Evolutionary conservation across 2,113 vertebrate species (phyloP).

Genomic region (Rhinolophus ferrumequinum): DNA sequence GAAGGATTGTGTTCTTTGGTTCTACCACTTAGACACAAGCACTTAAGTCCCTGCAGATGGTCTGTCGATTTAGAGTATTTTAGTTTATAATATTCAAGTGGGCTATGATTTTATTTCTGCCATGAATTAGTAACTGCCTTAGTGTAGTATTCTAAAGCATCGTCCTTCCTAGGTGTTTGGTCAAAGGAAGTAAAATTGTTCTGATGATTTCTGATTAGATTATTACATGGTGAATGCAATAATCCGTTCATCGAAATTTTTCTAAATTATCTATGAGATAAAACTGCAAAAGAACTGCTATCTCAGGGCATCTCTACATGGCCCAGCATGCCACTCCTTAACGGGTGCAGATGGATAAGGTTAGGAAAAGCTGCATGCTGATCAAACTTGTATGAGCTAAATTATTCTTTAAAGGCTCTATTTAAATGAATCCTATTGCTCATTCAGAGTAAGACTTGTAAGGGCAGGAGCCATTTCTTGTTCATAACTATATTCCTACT

Average conservation of each 20-base stretch:
- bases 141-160: constrained; percentile 42
- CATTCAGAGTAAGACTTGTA: constrained; percentile 37
- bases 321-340: background rate
- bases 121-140: constrained; percentile 28
- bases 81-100: constrained; percentile 4
- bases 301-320: background rate
- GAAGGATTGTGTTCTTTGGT: background rate
- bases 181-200: constrained; percentile 49
- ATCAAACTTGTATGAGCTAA: constrained; percentile 16
- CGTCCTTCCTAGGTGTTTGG: constrained; percentile 13
- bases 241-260: background rate
- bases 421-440: constrained; percentile 47
- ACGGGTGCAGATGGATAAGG: background rate
- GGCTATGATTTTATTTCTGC: constrained; percentile 24
- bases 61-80: background rate
- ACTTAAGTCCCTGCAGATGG: background rate
- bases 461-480: constrained; percentile 13
- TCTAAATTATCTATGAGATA: constrained; percentile 29
- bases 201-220: constrained; percentile 29
- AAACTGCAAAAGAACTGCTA: background rate
- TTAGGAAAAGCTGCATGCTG: constrained; percentile 21
- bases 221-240: constrained; percentile 42
- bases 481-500: constrained; percentile 29
- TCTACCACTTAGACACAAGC: background rate
- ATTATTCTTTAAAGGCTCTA: constrained; percentile 57